phyloP scores from a whole-genome alignment of 2,888 invertebrate species.

The Caenorhabditis zanzibari region DNA sequence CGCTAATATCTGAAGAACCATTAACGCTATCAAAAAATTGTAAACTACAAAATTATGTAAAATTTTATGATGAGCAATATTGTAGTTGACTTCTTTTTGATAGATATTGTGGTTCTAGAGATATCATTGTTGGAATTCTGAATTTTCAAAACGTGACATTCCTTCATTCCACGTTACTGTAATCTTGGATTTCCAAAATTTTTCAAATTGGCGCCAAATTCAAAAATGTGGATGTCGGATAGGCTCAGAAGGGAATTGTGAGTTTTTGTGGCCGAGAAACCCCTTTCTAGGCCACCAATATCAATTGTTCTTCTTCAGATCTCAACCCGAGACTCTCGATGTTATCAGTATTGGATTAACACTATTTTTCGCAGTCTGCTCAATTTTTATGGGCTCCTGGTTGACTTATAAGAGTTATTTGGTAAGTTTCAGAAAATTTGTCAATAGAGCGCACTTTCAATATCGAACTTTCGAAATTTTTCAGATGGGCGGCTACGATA shows the following conservation, averaged over 20 bases:
- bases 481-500: constrained; percentile 10
- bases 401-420: neutral
- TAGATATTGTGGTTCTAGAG: no score
- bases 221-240: neutral
- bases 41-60: no score
- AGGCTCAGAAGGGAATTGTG: neutral
- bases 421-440: constrained; percentile 1
- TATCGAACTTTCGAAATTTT: neutral
- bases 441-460: neutral
- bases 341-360: neutral
- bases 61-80: no score
- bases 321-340: neutral
- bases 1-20: no score
- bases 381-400: neutral
- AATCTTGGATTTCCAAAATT: no score
- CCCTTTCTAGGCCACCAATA: no score
- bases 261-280: neutral
- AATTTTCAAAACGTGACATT: no score
- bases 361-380: neutral
- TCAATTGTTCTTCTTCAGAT: neutral
- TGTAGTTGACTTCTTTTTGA: no score
- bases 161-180: no score
- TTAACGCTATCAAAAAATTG: no score
- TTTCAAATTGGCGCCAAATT: neutral
- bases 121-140: no score